Base-by-base conservation (phyloP, 1,140 invertebrate species). In the Cyphomyrmex costatus region DNA sequence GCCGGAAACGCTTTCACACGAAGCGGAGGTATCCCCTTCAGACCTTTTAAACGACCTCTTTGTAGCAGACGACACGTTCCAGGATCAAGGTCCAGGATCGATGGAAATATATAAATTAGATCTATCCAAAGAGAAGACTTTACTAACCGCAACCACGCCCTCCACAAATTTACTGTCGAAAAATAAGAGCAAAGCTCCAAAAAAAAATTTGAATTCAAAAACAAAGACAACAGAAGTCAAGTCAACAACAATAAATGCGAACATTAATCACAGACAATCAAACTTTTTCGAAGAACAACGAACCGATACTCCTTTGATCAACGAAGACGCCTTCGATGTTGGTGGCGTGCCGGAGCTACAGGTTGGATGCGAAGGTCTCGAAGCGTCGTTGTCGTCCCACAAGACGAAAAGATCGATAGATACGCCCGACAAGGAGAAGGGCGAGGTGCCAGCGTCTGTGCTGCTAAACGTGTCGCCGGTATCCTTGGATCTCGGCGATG, bases 281-380 rank as follows among this genome's bases (percentile, higher is more conserved):
- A 91, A 91, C 74, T 83, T 83, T 16, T 88, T 90, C 58, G 89
- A 90, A 19, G 89, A 90, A 19, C 36, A n/a, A 21, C 56, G 60
- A 30, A 86, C 89, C 3, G 70, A 90, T 16, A 24, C 56, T 6
- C 61, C 85, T 0, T 51, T 60, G 7, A 53, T 83, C 68, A 86
- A 74, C 66, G 66, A 19, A 1, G 74, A 91, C 12, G 49, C 70
- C 16, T 89, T 92, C 49, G 86, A 88, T 6, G 63, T 88, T 12
- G 88, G 91, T 12, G 88, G 91, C 3, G 94, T 94, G 16, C 92
- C 93, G 7, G 93, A 94, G 83, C 86, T 94, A 66, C 94, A 95
- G 83, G 93, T 94, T 30, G 93, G 92, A 27, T 95, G 93, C 73
- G 93, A 92, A 27, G 93, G 93, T 42, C 42, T 91, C 10, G 90